Percentiles rank a stretch among this genome's conserved stretches.
Evolutionary conservation across 1,140 invertebrate species (phyloP).

Genomic region (Tetragonula clypearis): DNA sequence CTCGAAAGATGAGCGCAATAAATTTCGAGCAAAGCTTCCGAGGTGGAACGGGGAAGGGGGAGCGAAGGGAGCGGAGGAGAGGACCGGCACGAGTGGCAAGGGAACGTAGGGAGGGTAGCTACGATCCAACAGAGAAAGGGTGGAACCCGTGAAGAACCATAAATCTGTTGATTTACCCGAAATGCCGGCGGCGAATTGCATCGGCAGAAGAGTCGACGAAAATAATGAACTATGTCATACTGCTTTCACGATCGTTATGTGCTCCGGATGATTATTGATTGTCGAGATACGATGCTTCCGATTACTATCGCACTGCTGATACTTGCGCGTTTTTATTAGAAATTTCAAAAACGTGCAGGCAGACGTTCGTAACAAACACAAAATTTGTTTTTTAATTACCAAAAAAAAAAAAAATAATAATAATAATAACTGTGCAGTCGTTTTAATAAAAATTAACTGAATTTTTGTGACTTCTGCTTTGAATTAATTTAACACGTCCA

Average conservation of each 20-base stretch:
- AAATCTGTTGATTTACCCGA: slow-evolving; percentile 74
- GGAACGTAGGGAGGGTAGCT: slow-evolving; percentile 36
- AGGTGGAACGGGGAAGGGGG: no score
- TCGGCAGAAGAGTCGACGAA: slow-evolving; percentile 49
- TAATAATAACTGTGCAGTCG: no score
- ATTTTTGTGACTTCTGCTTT: not conserved
- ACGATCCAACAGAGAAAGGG: slow-evolving; percentile 70
- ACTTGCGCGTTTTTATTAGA: not conserved
- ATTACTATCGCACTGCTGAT: not conserved
- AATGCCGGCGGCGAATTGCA: slow-evolving; percentile 51
- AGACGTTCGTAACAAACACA: not conserved
- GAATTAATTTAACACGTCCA: not conserved
- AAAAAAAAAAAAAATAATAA: no score
- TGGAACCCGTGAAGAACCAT: slow-evolving; percentile 67
- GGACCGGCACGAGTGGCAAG: not conserved
- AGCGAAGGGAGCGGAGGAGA: slow-evolving; percentile 27
- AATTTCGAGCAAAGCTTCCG: slow-evolving; percentile 45
- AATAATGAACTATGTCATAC: slow-evolving; percentile 68
- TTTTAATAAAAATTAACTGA: not conserved
- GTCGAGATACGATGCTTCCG: slow-evolving; percentile 11
- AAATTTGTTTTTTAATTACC: no score
- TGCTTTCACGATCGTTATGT: slow-evolving; percentile 34
- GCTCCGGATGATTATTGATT: slow-evolving; percentile 22
- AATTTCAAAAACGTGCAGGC: not conserved
- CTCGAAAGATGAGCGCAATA: slow-evolving; percentile 50